A percentile compares a stretch with the other conserved stretches of the same genome.
These are phyloP conservation scores for Sphenodon punctatus DNA, from an alignment of 2,797 vertebrate genomes.

Conservation along the genomic window DNA sequence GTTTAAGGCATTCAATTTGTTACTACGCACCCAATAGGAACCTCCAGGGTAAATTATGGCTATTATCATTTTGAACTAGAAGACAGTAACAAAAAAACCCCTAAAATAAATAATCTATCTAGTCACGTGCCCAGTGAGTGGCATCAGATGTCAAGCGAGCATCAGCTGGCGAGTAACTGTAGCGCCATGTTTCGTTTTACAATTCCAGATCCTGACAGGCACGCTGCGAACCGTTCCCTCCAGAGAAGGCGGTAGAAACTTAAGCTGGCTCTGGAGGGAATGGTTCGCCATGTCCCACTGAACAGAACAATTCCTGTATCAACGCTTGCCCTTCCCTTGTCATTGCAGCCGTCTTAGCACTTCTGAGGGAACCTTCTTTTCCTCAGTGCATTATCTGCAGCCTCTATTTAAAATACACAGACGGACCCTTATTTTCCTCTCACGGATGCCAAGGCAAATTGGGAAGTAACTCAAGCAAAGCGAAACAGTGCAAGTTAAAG, in stretches of 20 bases:
- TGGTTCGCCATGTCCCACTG: rapidly evolving
- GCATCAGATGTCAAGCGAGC: background rate
- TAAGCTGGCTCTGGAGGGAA: rapidly evolving
- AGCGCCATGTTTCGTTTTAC: background rate
- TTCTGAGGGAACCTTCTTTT: background rate
- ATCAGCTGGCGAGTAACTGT: background rate
- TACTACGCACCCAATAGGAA: background rate
- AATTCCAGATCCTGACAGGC: background rate
- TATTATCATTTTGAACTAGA: background rate
- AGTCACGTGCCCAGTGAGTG: background rate
- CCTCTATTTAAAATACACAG: background rate
- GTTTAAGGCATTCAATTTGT: background rate
- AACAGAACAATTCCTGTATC: background rate
- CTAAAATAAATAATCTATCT: background rate
- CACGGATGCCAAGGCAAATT: rapidly evolving
- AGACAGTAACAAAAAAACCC: background rate
- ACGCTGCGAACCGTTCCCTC: background rate
- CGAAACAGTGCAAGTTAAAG: background rate
- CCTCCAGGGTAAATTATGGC: background rate
- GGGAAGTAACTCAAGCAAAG: background rate
- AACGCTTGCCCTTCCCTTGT: background rate
- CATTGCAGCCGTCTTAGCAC: background rate
- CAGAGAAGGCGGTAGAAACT: background rate
- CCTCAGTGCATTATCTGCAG: background rate
- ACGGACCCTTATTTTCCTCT: background rate